phyloP scores from a whole-genome alignment of 37 sponge, comb jelly and placozoan genomes.

The Tethya wilhelma region DNA sequence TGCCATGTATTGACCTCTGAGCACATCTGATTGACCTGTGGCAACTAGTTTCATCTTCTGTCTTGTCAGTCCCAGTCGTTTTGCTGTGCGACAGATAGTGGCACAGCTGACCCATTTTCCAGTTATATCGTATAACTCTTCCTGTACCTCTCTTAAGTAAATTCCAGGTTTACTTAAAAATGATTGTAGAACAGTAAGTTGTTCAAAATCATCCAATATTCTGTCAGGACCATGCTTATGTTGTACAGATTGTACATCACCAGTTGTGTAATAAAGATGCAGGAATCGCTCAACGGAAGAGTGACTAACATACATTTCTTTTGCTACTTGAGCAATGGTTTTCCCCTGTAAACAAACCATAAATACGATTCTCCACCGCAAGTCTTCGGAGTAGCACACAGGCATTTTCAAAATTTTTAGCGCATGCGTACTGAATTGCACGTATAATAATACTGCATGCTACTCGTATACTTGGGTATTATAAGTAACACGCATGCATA shows the following conservation, averaged over 20 bases:
- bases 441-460: no score
- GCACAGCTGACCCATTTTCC: background rate
- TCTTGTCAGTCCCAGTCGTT: background rate
- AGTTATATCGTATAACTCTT: background rate
- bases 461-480: no score
- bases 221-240: slow-evolving; percentile 5
- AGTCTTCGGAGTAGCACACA: no score
- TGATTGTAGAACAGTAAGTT: slow-evolving; percentile 1
- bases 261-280: background rate
- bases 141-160: background rate
- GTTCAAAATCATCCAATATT: slow-evolving; percentile 10
- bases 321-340: background rate
- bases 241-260: background rate
- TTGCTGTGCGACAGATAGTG: background rate
- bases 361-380: background rate
- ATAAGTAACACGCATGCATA: no score
- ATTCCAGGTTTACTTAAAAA: slow-evolving; percentile 3
- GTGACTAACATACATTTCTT: slow-evolving; percentile 3
- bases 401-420: no score
- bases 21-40: background rate
- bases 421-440: no score
- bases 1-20: background rate
- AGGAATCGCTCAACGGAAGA: background rate
- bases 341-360: background rate
- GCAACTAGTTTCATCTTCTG: slow-evolving; percentile 4